phyloP scores from a whole-genome alignment of 2,113 vertebrate genomes.

The Erythrolamprus reginae region DNA sequence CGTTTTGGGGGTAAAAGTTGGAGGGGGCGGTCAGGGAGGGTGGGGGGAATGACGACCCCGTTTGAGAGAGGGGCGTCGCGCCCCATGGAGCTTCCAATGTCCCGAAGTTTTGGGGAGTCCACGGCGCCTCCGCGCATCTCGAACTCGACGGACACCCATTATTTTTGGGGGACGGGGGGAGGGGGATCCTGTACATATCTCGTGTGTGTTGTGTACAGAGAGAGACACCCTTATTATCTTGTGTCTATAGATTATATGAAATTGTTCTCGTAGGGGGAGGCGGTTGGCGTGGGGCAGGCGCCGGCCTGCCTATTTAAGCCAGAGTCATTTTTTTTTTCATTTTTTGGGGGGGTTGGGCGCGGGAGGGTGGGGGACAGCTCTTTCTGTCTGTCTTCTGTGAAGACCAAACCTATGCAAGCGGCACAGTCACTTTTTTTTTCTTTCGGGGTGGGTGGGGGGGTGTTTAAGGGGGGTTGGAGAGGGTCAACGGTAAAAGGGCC shows the following conservation, averaged over 20 bases:
- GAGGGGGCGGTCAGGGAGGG: not conserved
- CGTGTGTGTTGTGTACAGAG: slow-evolving; percentile 17
- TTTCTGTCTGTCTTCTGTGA: slow-evolving; percentile 76
- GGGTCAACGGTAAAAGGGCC: too few relatives aligned
- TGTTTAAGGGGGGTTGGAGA: too few relatives aligned
- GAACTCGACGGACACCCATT: too few relatives aligned
- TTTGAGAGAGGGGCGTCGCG: not conserved
- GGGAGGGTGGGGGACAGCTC: slow-evolving; percentile 36
- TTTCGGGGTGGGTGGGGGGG: not conserved
- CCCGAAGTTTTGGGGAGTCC: not conserved
- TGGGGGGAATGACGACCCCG: not conserved
- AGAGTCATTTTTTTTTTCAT: not conserved
- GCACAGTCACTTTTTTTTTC: slow-evolving; percentile 77
- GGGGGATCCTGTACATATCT: slow-evolving; percentile 19
- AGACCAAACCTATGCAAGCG: slow-evolving; percentile 80
- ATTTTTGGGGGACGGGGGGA: too few relatives aligned
- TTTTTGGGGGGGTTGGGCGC: too few relatives aligned
- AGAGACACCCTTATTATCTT: not conserved
- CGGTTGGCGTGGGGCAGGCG: slow-evolving; percentile 11
- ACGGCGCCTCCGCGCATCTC: not conserved
- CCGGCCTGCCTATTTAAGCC: not conserved
- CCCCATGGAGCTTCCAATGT: not conserved
- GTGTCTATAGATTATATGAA: slow-evolving; percentile 29
- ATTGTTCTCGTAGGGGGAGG: not conserved
- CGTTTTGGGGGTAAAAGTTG: not conserved